Conservation (phyloP, 2,113 vertebrate species). For the Scomber japonicus region DNA sequence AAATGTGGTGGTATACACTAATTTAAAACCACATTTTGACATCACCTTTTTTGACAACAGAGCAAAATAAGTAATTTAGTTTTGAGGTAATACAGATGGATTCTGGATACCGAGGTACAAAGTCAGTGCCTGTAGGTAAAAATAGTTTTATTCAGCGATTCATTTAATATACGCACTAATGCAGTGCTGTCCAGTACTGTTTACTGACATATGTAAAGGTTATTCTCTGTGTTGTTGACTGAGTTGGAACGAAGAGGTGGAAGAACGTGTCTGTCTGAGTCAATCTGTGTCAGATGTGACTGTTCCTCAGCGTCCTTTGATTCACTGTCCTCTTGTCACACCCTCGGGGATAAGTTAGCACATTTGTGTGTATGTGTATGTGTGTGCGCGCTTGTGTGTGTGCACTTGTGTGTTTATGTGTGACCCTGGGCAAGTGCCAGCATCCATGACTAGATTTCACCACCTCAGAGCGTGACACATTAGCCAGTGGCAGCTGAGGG, state of each 20-base stretch:
- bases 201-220: neutral
- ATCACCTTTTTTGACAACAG: neutral
- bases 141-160: neutral
- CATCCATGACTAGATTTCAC: constrained; percentile 64
- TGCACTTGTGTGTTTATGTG: constrained; percentile 10
- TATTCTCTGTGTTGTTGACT: constrained; percentile 15
- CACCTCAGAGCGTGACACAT: constrained; percentile 69
- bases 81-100: neutral
- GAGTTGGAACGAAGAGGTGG: constrained; percentile 13
- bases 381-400: neutral
- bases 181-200: neutral
- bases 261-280: constrained; percentile 61
- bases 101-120: neutral
- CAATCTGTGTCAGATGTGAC: constrained; percentile 69
- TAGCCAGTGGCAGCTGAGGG: constrained; percentile 73
- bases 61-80: neutral
- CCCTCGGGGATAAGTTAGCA: constrained; percentile 67
- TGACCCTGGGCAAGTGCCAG: constrained; percentile 65
- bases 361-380: constrained; percentile 33
- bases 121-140: neutral
- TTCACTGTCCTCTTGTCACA: constrained; percentile 70
- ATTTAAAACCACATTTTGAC: constrained; percentile 42
- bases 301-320: constrained; percentile 69
- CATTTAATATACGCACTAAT: neutral
- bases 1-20: constrained; percentile 2